A percentile compares a stretch with the other conserved stretches of the same genome.
These are phyloP conservation scores for Passerina amoena DNA, from an alignment of 2,113 vertebrate genomes.

Conservation along the genomic window DNA sequence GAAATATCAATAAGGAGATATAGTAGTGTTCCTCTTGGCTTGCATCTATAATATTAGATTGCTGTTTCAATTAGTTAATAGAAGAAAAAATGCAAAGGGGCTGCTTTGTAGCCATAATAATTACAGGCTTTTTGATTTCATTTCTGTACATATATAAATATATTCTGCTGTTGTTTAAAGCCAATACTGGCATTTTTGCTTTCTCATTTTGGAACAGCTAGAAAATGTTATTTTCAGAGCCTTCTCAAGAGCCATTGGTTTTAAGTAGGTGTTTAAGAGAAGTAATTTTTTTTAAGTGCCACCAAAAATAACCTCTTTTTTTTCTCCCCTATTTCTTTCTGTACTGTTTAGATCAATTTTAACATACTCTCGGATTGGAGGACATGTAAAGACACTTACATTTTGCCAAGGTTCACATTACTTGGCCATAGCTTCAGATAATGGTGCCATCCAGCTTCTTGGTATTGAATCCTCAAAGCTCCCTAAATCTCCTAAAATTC, in stretches of 20 bases:
- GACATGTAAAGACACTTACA: constrained; percentile 89
- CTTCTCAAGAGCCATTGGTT: neutral
- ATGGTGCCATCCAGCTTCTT: constrained; percentile 92
- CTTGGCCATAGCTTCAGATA: constrained; percentile 92
- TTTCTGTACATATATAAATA: neutral
- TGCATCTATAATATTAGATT: neutral
- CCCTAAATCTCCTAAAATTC: constrained; percentile 95
- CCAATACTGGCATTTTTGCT: neutral
- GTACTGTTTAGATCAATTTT: constrained; percentile 83
- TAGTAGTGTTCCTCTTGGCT: neutral
- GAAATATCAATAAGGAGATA: neutral
- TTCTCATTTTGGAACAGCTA: neutral
- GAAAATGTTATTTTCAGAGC: neutral
- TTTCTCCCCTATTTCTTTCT: neutral
- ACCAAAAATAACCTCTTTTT: neutral
- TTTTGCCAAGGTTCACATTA: constrained; percentile 98
- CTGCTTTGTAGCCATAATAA: neutral
- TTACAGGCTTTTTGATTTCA: neutral
- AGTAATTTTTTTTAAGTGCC: neutral
- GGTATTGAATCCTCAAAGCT: constrained; percentile 92
- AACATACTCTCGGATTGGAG: constrained; percentile 92
- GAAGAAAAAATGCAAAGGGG: neutral
- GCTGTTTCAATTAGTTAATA: neutral
- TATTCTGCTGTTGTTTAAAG: neutral
- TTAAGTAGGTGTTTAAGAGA: neutral